A percentile compares a stretch with the other conserved stretches of the same genome.
Evolutionary conservation across 2,888 invertebrate species (phyloP).

Genomic region (Alitta virens): DNA sequence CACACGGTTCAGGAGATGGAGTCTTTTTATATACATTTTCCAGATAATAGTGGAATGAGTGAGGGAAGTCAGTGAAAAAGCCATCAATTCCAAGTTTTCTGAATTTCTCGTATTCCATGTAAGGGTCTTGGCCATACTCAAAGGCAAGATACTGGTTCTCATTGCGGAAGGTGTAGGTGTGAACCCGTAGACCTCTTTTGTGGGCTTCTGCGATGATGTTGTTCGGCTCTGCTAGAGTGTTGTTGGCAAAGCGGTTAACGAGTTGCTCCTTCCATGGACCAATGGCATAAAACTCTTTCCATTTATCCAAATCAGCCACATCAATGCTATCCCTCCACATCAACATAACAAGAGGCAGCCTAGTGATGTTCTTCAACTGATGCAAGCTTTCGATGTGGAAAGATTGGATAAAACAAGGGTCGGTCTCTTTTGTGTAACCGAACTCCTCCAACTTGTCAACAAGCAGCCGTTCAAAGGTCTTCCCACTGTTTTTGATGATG

Average conservation of each 20-base stretch:
- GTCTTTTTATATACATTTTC: conserved; percentile 2
- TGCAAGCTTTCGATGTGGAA: conserved; percentile 21
- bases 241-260: not conserved
- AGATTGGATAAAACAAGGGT: conserved; percentile 29
- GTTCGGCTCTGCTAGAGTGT: conserved; percentile 10
- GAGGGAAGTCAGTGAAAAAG: conserved; percentile 34
- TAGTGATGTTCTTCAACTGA: conserved; percentile 13
- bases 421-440: conserved; percentile 11
- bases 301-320: conserved; percentile 8
- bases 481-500: conserved; percentile 15
- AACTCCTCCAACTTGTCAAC: conserved; percentile 14
- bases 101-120: conserved; percentile 24
- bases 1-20: too few relatives aligned
- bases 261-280: conserved; percentile 18
- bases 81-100: conserved; percentile 30
- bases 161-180: conserved; percentile 28
- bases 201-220: conserved; percentile 21
- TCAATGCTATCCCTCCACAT: not conserved
- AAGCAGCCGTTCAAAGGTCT: conserved; percentile 27
- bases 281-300: conserved; percentile 21
- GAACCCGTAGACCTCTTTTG: conserved; percentile 16
- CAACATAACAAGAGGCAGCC: conserved; percentile 20
- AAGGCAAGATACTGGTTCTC: conserved; percentile 27
- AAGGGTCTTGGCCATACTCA: conserved; percentile 29
- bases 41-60: conserved; percentile 14